Percentiles rank a stretch among this genome's conserved stretches.
Evolutionary conservation across 2,797 vertebrate genomes (phyloP).

Genomic region (Delichon dasypus): DNA sequence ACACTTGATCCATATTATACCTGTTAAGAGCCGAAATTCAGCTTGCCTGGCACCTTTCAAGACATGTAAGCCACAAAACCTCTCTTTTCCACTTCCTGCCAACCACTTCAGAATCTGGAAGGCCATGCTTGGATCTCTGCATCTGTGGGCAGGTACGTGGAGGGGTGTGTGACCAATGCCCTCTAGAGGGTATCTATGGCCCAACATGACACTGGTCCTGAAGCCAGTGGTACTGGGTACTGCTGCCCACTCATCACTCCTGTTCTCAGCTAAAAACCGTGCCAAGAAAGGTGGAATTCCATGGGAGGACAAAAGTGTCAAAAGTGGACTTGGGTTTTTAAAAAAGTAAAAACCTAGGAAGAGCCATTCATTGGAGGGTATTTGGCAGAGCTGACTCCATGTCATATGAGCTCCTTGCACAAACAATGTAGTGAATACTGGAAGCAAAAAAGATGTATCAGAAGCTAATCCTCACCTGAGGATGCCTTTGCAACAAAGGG

Average conservation of each 20-base stretch:
- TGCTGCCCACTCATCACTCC: not conserved
- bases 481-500: not conserved
- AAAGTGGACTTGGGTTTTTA: not conserved
- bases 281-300: not conserved
- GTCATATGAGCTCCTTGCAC: fast-evolving
- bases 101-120: not conserved
- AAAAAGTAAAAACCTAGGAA: not conserved
- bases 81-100: not conserved
- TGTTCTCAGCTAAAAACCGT: not conserved
- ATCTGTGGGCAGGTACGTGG: too few relatives aligned
- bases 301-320: not conserved
- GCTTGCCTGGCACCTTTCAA: not conserved
- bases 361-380: not conserved
- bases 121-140: not conserved
- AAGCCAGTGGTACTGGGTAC: not conserved
- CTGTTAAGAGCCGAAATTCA: not conserved
- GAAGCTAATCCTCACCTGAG: not conserved
- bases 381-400: not conserved
- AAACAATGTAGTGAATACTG: not conserved
- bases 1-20: not conserved
- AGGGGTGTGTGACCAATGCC: not conserved
- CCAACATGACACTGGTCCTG: not conserved
- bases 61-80: not conserved
- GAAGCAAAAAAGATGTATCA: not conserved
- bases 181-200: not conserved